These are phyloP conservation scores for Barnardius zonarius DNA, from an alignment of 2,113 vertebrate species.

Conservation along the genomic window DNA sequence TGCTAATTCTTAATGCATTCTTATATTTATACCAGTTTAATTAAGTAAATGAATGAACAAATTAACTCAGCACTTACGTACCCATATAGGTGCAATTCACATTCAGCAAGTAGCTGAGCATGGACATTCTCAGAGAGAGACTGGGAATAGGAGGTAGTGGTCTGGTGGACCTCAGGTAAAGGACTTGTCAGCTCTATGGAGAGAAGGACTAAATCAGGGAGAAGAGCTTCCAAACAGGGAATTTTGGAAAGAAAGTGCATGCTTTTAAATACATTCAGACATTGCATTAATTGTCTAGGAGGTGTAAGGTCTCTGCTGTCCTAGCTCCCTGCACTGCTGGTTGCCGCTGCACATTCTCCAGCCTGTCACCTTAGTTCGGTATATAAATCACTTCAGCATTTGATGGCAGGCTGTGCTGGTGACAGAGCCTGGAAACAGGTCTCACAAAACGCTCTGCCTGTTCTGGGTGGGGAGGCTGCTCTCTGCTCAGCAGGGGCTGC, in stretches of 20 bases:
- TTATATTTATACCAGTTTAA: conserved; percentile 24
- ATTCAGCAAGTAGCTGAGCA: rapidly evolving
- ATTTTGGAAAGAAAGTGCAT: neutral
- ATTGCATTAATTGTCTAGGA: neutral
- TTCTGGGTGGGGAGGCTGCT: neutral
- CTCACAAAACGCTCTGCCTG: rapidly evolving
- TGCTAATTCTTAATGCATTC: neutral
- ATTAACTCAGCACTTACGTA: neutral
- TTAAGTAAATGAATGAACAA: neutral
- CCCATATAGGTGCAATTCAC: neutral
- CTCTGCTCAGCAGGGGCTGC: rapidly evolving
- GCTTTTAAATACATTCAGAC: neutral
- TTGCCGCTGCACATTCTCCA: neutral
- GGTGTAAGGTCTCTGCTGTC: neutral
- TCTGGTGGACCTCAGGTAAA: rapidly evolving
- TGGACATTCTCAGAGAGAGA: neutral
- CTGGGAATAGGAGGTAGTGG: rapidly evolving
- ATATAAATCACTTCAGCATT: neutral
- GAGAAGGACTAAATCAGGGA: neutral
- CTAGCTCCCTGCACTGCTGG: neutral
- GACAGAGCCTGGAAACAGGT: neutral
- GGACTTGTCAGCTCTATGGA: neutral
- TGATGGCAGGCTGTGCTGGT: neutral
- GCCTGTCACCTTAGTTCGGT: neutral
- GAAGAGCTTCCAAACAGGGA: neutral